Evolutionary conservation across 1,140 invertebrate genomes (phyloP), one percentile per base, ranked within the genome.

Genomic region (Trichonephila clavata): DNA sequence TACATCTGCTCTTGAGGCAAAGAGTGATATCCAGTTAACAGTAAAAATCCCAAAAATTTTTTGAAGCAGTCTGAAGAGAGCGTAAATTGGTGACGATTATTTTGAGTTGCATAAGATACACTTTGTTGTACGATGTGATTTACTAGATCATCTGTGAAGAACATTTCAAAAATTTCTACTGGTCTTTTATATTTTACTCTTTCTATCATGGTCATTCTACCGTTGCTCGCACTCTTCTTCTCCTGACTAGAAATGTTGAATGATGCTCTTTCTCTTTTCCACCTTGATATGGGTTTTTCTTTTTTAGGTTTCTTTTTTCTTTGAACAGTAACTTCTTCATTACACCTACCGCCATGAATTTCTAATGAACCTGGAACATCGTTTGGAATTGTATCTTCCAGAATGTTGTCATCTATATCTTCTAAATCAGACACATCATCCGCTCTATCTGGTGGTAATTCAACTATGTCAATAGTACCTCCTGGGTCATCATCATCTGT

Each of bases 31-130:
- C 57, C 83, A 86, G 83, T 86, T 86, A 86, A 86, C 83, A 86
- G 83, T 86, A 86, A 86, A 86, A 86, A 86, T 86, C 83, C 83
- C 83, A 86, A 86, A 86, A 86, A 86, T 86, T 60, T 86, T 86
- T 86, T 86, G 83, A 86, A 86, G 83, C 83, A 86, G 83, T 86
- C 83, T 86, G 83, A 86, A 86, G 83, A 86, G 83, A 86, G 83
- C 83, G 83, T 86, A 86, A 86, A 60, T 86, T 57, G 83, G 83
- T 86, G 83, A 86, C 83, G 83, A 86, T 86, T 86, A 86, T 86
- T 86, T 86, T 86, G 83, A 86, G 83, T 86, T 86, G 83, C 83
- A 86, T 86, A 86, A 86, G 83, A 86, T 86, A 86, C 83, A 86
- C 83, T 86, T 86, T 86, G 83, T 50, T 86, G 83, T 86, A 86